Percentiles rank a stretch among this genome's conserved stretches.
Evolutionary conservation across 1,140 invertebrate species (phyloP).

Genomic region (Tetraneura akinire): DNA sequence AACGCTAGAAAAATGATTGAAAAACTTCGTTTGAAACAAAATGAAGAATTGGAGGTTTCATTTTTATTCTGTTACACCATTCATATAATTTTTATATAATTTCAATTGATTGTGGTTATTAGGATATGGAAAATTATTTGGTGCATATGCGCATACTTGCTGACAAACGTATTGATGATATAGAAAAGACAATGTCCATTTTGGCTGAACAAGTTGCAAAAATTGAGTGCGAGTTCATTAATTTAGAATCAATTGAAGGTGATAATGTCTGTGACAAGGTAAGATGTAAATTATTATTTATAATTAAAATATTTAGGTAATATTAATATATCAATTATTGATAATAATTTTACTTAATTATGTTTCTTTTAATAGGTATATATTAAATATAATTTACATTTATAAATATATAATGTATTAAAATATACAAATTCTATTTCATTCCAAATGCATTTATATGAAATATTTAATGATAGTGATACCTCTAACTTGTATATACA

Average conservation of each 20-base stretch:
- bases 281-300: not conserved
- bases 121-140: constrained; percentile 59
- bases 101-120: constrained; percentile 27
- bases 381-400: too few relatives aligned
- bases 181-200: constrained; percentile 57
- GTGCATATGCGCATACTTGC: constrained; percentile 57
- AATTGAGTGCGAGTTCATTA: constrained; percentile 36
- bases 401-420: too few relatives aligned
- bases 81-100: constrained; percentile 13
- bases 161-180: constrained; percentile 57
- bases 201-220: constrained; percentile 56
- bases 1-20: constrained; percentile 59
- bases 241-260: constrained; percentile 47
- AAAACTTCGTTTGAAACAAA: constrained; percentile 58
- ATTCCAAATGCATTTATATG: too few relatives aligned
- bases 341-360: too few relatives aligned
- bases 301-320: too few relatives aligned
- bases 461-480: too few relatives aligned
- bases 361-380: too few relatives aligned
- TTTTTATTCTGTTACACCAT: not conserved
- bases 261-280: constrained; percentile 52
- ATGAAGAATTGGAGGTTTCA: constrained; percentile 59
- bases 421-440: too few relatives aligned
- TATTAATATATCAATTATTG: too few relatives aligned
- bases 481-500: too few relatives aligned